phyloP scores from a whole-genome alignment of 1,140 invertebrate genomes.

The Lasioglossum baleicum region DNA sequence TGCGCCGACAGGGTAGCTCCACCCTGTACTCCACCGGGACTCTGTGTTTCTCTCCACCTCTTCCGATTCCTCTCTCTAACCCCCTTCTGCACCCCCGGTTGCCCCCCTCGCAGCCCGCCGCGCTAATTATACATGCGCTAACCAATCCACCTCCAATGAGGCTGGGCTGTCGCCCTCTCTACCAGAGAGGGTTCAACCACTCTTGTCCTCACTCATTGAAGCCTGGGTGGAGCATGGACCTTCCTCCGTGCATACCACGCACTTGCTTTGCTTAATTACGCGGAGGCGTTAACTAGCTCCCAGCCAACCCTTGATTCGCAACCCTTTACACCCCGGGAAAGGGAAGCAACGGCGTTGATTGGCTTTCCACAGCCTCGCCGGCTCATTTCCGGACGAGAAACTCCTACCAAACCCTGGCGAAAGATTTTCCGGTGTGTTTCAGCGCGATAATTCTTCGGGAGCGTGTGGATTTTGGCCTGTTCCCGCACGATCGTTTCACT shows the following conservation, averaged over 20 bases:
- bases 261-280: conserved; percentile 74
- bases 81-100: background rate
- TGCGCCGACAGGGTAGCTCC: conserved; percentile 73
- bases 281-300: conserved; percentile 74
- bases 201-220: conserved; percentile 55
- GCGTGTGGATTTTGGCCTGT: too few relatives aligned
- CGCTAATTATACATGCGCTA: conserved; percentile 76
- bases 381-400: conserved; percentile 30
- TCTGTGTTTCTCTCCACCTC: conserved; percentile 33
- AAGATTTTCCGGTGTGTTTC: background rate
- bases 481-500: too few relatives aligned
- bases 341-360: conserved; percentile 37
- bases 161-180: conserved; percentile 65
- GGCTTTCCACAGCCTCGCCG: conserved; percentile 18
- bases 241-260: conserved; percentile 48
- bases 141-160: conserved; percentile 71
- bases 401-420: background rate
- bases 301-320: conserved; percentile 59
- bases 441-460: too few relatives aligned
- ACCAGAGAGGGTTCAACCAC: conserved; percentile 65
- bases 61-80: background rate
- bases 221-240: conserved; percentile 71
- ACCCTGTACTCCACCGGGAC: conserved; percentile 66
- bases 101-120: conserved; percentile 44
- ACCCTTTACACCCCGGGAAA: conserved; percentile 51